phyloP scores from a whole-genome alignment of 2,113 vertebrate species.

The Cynoglossus semilaevis region DNA sequence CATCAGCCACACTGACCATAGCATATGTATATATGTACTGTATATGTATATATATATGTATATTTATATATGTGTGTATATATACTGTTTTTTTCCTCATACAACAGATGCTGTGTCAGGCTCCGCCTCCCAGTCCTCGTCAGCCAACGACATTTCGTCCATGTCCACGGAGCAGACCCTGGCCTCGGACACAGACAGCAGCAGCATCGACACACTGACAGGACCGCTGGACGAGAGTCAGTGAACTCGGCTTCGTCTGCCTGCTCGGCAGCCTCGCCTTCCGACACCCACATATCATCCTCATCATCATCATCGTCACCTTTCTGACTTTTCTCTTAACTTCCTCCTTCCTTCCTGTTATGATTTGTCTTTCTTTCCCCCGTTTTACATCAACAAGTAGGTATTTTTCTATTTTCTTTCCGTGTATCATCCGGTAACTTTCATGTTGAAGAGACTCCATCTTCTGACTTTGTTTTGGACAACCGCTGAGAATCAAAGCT shows the following conservation, averaged over 20 bases:
- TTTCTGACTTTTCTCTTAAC: conserved; percentile 13
- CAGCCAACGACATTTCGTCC: conserved; percentile 97
- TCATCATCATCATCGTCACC: conserved; percentile 7
- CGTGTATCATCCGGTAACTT: conserved; percentile 11
- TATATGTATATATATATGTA: not conserved
- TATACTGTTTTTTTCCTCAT: conserved; percentile 21
- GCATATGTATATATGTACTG: no score
- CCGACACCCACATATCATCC: conserved; percentile 15
- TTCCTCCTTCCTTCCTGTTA: not conserved
- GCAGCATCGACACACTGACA: conserved; percentile 92
- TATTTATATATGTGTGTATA: conserved; percentile 5
- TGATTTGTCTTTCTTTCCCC: conserved; percentile 10
- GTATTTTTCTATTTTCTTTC: conserved; percentile 52
- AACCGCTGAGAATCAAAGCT: conserved; percentile 23
- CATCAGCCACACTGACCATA: not conserved
- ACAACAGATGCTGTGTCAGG: conserved; percentile 87
- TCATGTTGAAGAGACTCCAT: not conserved
- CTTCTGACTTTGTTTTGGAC: conserved; percentile 15
- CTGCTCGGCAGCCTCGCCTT: conserved; percentile 16
- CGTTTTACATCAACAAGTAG: conserved; percentile 25
- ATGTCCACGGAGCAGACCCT: conserved; percentile 98
- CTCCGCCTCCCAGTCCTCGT: conserved; percentile 92
- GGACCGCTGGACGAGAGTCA: conserved; percentile 90
- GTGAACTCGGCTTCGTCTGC: conserved; percentile 60
- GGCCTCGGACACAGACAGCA: conserved; percentile 99